phyloP scores from a whole-genome alignment of 2,113 vertebrate genomes.

The Orthonyx spaldingii region DNA sequence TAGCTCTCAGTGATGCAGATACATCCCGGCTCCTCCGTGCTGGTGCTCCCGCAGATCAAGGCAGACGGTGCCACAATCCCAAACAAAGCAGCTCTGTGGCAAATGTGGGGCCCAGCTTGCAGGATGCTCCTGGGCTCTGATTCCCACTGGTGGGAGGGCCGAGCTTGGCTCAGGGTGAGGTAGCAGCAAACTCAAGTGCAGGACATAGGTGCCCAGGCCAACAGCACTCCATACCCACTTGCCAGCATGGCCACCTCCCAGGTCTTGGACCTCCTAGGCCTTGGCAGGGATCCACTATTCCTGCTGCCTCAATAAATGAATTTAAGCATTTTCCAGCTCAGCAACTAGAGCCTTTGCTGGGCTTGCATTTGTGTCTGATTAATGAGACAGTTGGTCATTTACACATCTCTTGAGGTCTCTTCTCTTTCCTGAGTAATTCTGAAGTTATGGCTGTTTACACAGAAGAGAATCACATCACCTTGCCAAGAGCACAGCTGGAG shows the following conservation, averaged over 20 bases:
- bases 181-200: background rate
- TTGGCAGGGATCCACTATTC: background rate
- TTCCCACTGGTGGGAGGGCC: fast-evolving
- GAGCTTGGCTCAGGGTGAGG: background rate
- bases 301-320: slow-evolving; percentile 7
- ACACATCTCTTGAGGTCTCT: slow-evolving; percentile 54
- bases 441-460: slow-evolving; percentile 26
- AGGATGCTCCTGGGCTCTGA: fast-evolving
- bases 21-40: background rate
- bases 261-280: background rate
- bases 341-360: slow-evolving; percentile 33
- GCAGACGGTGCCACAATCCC: background rate
- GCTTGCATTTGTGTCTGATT: slow-evolving; percentile 45
- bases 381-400: slow-evolving; percentile 53
- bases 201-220: background rate
- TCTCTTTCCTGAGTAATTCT: slow-evolving; percentile 39
- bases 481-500: background rate
- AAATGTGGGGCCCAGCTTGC: fast-evolving
- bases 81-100: background rate
- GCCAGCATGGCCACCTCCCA: background rate
- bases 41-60: background rate
- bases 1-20: background rate
- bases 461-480: background rate
- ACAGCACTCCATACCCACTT: background rate
- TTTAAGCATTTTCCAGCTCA: slow-evolving; percentile 42